Conservation (phyloP, 2,797 vertebrate species). For the Poliocrania exsul region DNA sequence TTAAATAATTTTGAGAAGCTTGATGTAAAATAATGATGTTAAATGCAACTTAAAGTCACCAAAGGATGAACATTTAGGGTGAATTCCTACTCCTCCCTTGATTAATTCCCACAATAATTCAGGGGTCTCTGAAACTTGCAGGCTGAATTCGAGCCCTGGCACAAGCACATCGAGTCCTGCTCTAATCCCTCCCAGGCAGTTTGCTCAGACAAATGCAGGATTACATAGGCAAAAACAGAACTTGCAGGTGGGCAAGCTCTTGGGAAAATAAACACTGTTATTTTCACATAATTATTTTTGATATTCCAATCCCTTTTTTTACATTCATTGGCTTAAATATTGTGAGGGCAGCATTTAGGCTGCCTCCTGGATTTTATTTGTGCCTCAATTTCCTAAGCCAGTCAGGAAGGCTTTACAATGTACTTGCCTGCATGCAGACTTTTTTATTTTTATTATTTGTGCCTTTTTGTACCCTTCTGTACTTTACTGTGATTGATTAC, state of each 20-base stretch:
- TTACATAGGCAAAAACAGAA: background rate
- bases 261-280: slow-evolving; percentile 30
- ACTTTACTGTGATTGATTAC: background rate
- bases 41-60: slow-evolving; percentile 25
- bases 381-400: background rate
- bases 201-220: slow-evolving; percentile 16
- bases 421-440: background rate
- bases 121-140: background rate
- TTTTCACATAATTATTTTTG: slow-evolving; percentile 39
- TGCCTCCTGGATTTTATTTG: background rate
- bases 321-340: slow-evolving; percentile 9
- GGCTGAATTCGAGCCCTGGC: slow-evolving; percentile 22
- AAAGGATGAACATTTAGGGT: slow-evolving; percentile 11
- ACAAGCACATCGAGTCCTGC: background rate
- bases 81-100: background rate
- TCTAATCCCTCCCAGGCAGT: background rate
- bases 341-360: background rate
- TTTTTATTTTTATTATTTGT: background rate
- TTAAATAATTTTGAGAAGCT: slow-evolving; percentile 69
- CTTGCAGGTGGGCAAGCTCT: slow-evolving; percentile 49
- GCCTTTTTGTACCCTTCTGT: background rate
- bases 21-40: slow-evolving; percentile 50
- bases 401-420: background rate
- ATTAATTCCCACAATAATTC: slow-evolving; percentile 40
- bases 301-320: slow-evolving; percentile 23